phyloP scores from a whole-genome alignment of 2,888 invertebrate genomes.

The Taphrorychus bicolor region DNA sequence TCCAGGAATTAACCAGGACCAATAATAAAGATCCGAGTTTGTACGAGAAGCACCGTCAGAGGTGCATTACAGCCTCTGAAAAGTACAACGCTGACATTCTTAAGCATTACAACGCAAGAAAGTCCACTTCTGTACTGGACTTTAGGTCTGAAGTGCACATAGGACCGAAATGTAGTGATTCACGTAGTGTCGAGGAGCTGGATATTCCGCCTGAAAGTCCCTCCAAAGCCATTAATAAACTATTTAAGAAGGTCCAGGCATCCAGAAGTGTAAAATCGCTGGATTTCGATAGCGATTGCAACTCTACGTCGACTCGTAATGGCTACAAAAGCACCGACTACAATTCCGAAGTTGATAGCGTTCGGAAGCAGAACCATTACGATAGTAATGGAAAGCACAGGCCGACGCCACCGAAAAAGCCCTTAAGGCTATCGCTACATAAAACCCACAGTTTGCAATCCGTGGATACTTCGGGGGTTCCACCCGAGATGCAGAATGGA shows the following conservation, averaged over 20 bases:
- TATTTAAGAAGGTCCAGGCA: conserved; percentile 57
- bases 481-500: conserved; percentile 49
- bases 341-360: conserved; percentile 66
- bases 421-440: conserved; percentile 80
- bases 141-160: conserved; percentile 61
- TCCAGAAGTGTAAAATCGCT: conserved; percentile 74
- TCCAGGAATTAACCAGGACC: conserved; percentile 55
- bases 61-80: conserved; percentile 57
- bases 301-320: conserved; percentile 44
- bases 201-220: conserved; percentile 58
- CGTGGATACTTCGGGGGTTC: conserved; percentile 61
- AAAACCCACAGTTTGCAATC: conserved; percentile 84
- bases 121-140: conserved; percentile 66
- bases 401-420: conserved; percentile 87
- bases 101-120: conserved; percentile 62
- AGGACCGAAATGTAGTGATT: conserved; percentile 54
- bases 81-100: conserved; percentile 57
- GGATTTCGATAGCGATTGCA: conserved; percentile 77
- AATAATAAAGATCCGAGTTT: conserved; percentile 48
- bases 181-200: conserved; percentile 60
- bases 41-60: conserved; percentile 57
- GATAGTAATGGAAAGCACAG: conserved; percentile 65
- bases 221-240: conserved; percentile 54
- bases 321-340: conserved; percentile 61
- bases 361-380: conserved; percentile 55